Percentiles rank a stretch among this genome's conserved stretches.
phyloP scores from a whole-genome alignment of 1,140 invertebrate genomes.

The Eurosta solidaginis region DNA sequence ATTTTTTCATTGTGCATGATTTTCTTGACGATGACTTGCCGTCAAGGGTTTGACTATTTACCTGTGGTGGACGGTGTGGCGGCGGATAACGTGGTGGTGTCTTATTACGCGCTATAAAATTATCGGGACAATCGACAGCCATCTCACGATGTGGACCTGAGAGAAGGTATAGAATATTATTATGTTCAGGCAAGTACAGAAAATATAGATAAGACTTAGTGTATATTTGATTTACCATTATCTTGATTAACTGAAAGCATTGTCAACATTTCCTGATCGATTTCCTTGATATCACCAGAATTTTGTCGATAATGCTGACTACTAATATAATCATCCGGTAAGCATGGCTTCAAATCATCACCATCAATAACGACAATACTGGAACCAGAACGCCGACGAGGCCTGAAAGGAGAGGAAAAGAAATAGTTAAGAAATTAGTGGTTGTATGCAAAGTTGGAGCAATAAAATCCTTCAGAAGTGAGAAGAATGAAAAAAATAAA shows the following conservation, averaged over 20 bases:
- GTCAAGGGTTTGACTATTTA: slow-evolving; percentile 38
- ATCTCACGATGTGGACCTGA: slow-evolving; percentile 89
- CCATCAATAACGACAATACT: slow-evolving; percentile 72
- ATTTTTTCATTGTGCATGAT: slow-evolving; percentile 10
- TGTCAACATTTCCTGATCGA: slow-evolving; percentile 71
- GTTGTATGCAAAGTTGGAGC: background rate
- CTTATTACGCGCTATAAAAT: slow-evolving; percentile 89
- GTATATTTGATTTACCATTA: slow-evolving; percentile 62
- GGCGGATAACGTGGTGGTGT: slow-evolving; percentile 89
- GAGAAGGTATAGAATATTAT: background rate
- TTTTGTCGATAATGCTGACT: slow-evolving; percentile 55
- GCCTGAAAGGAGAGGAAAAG: slow-evolving; percentile 60
- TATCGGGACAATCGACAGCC: slow-evolving; percentile 97
- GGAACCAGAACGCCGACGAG: slow-evolving; percentile 69
- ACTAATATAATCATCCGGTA: slow-evolving; percentile 59
- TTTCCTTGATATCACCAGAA: slow-evolving; percentile 58
- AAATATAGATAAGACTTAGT: background rate
- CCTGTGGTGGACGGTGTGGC: slow-evolving; percentile 65
- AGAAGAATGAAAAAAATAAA: too few relatives aligned
- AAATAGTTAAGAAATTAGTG: background rate
- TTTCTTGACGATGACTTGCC: slow-evolving; percentile 2
- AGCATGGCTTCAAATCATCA: slow-evolving; percentile 63
- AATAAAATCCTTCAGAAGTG: too few relatives aligned
- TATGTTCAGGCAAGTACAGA: background rate
- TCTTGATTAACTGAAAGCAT: slow-evolving; percentile 69